Base-by-base conservation (phyloP, 2,797 vertebrate genomes). In the Gambelia wislizenii region DNA sequence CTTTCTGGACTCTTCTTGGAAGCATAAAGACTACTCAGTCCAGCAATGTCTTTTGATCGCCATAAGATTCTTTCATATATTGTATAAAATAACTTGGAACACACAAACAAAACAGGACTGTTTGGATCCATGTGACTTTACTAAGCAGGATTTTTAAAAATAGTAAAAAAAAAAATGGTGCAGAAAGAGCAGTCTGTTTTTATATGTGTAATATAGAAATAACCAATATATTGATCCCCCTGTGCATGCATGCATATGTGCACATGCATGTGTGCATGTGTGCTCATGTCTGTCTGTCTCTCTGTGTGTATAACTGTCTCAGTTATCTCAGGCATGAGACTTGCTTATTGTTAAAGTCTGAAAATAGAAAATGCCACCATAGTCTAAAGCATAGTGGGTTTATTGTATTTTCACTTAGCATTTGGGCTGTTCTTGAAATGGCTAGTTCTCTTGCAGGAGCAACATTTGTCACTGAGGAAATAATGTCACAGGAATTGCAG, bases 351-450 rank as follows among this genome's bases (percentile, higher is more conserved):
- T 94, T 95, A 95, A 96, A 93, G 85, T 87, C 93, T 13, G 49
- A 93, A 96, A 97, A 96, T 96, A 97, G 93, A 90, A 97, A 96
- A 95, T 95, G 95, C 94, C 95, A 94, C 90, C 22, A 49, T 94
- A 93, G 91, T 72, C 77, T 93, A 96, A 97, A 97, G 94, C 95
- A 96, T 96, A 97, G 94, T 92, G 61, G 90, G 91, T 95, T 95
- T 96, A 93, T 96, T 96, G 94, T 95, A 96, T 94, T 92, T 96
- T 94, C 74, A 39, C 95, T 95, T 97, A 96, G 95, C 96, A 96
- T 96, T 97, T 96, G 97, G 96, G 94, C 96, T 96, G 93, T 96
- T 96, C 94, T 96, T 93, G 95, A 97, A 95, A 96, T 95, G 90
- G 92, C 91, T 92, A 91, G 52, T 94, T 91, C 59, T 91, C 95